Conservation (phyloP, 2,797 vertebrate species). For the Staurois parvus region DNA sequence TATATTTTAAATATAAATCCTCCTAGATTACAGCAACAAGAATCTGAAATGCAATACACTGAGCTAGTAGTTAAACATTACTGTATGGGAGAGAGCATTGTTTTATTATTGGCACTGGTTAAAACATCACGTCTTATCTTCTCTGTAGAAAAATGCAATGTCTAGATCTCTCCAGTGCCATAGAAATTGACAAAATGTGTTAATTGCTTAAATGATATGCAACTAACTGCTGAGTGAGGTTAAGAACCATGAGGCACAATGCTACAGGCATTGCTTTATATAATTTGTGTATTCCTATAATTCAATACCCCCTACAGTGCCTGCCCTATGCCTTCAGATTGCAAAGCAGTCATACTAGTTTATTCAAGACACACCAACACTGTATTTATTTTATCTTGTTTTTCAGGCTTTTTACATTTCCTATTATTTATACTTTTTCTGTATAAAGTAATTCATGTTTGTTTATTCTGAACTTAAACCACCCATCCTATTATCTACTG, state of each 20-base stretch:
- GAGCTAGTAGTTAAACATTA: no score
- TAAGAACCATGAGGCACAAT: background rate
- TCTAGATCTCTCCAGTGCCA: background rate
- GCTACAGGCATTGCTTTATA: background rate
- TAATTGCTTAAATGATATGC: background rate
- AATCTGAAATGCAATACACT: no score
- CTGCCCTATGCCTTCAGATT: background rate
- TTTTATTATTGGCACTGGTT: background rate
- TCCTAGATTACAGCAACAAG: no score
- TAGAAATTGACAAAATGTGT: background rate
- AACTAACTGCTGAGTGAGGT: background rate
- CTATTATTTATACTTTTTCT: no score
- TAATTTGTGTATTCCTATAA: slow-evolving; percentile 1
- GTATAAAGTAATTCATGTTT: no score
- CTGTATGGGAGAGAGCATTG: no score
- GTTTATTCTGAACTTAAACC: no score
- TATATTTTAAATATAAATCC: no score
- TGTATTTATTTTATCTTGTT: background rate
- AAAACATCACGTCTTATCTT: background rate
- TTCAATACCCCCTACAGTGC: background rate
- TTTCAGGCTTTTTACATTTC: no score
- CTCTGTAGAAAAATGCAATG: background rate
- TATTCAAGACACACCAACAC: background rate
- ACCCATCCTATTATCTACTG: no score
- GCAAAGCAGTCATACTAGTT: background rate